Base-by-base conservation (phyloP, 2,113 vertebrate genomes). In the Semicossyphus pulcher region DNA sequence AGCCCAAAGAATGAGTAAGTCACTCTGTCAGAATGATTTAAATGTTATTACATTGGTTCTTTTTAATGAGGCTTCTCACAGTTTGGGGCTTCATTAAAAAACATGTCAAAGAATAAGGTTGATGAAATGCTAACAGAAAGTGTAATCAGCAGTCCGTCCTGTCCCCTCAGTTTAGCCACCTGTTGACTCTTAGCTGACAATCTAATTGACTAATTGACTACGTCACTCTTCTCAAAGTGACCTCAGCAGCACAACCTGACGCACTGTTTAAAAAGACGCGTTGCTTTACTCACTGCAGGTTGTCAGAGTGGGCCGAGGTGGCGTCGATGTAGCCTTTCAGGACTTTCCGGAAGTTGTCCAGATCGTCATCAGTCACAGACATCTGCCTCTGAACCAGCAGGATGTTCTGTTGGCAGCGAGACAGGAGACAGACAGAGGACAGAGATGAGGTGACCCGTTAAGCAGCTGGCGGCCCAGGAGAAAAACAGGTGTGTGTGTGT, bases 351-450 rank as follows among this genome's bases (percentile, higher is more conserved):
- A 99, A 98, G 72, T 95, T 92, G 75, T 95, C 94, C 10, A 96
- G 52, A 84, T 94, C 68, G 1, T 85, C 90, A 11, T 94, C 93
- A 0, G 81, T 86, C 89, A 97, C 96, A 0, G 92, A 92, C 88
- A 98, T 93, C 92, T 97, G 95, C 85, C 96, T 95, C 93, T 99
- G 97, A 3, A 96, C 95, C 90, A 98, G 93, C 70, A 99, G 93
- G 89, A 99, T 96, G 89, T 96, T 95, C 97, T 98, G 92, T 20
- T 4, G 26, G 79, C 80, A 86, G 37, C 60, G 20, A 25, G 18
- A 28, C 7, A 28, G 20, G 11, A 26, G 23, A 9, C 26, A 87
- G 53, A 70, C 32, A 31, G 51, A 20, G 41, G 12, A 59, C 26
- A 53, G 45, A 64, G 47, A 36, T 44, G 21, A 54, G 49, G 62